phyloP scores from a whole-genome alignment of 2,113 vertebrate genomes.

The Ammodytes dubius region DNA sequence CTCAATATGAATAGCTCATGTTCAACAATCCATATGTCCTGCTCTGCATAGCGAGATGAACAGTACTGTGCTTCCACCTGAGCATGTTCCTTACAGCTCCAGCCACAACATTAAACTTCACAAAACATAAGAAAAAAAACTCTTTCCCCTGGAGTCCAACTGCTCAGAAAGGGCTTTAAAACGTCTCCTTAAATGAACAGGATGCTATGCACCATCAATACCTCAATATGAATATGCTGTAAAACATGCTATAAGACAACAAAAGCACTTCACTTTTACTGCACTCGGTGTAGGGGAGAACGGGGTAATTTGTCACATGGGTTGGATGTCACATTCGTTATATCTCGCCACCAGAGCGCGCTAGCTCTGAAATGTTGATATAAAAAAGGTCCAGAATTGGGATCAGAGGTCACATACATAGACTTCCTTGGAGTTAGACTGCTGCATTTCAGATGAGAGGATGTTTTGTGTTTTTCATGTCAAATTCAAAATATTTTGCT shows the following conservation, averaged over 20 bases:
- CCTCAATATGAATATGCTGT: conserved; percentile 66
- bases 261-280: conserved; percentile 73
- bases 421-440: too few relatives aligned
- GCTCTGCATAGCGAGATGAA: conserved; percentile 8
- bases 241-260: conserved; percentile 70
- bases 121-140: conserved; percentile 17
- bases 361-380: too few relatives aligned
- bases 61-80: conserved; percentile 5
- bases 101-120: conserved; percentile 57
- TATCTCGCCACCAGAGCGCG: too few relatives aligned
- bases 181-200: conserved; percentile 59
- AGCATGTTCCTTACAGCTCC: conserved; percentile 28
- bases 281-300: conserved; percentile 69
- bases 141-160: conserved; percentile 45
- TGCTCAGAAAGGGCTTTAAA: conserved; percentile 50
- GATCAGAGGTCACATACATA: too few relatives aligned
- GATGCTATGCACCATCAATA: conserved; percentile 64
- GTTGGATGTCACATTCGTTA: too few relatives aligned
- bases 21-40: conserved; percentile 1
- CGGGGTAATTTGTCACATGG: too few relatives aligned
- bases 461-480: too few relatives aligned
- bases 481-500: too few relatives aligned
- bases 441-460: too few relatives aligned
- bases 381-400: too few relatives aligned
- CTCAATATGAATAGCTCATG: conserved; percentile 35